A percentile compares a stretch with the other conserved stretches of the same genome.
These are phyloP conservation scores for Eugnorisma glareosa DNA, from an alignment of 2,888 invertebrate species.

Conservation along the genomic window DNA sequence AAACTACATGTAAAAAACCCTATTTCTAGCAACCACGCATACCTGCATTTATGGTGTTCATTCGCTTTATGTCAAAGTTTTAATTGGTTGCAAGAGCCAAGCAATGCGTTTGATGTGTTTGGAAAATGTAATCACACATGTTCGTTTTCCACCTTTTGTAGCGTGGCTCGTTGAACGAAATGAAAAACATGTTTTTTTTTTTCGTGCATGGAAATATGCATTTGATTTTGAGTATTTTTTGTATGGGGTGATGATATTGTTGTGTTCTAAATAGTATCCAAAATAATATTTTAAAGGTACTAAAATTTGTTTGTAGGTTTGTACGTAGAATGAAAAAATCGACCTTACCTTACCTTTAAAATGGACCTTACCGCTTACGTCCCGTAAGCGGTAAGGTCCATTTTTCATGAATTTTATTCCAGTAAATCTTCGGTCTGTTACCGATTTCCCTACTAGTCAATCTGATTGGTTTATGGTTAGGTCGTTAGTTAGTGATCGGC, in stretches of 20 bases:
- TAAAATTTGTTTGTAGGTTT: no score
- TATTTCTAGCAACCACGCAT: constrained; percentile 1
- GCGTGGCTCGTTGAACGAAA: constrained; percentile 12
- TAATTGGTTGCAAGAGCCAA: constrained; percentile 66
- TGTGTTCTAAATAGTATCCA: neutral
- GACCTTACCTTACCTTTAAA: no score
- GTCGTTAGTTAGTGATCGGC: constrained; percentile 9
- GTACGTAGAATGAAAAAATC: no score
- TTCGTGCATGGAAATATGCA: neutral
- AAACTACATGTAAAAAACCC: neutral
- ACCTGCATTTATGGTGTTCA: constrained; percentile 35
- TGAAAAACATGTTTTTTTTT: constrained; percentile 7
- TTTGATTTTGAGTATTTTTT: constrained; percentile 11
- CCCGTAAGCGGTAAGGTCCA: neutral
- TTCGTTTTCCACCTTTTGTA: constrained; percentile 35
- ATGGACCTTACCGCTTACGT: no score
- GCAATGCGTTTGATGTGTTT: constrained; percentile 71
- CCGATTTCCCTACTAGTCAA: neutral
- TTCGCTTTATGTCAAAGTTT: constrained; percentile 70
- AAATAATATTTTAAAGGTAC: no score
- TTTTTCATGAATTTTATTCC: neutral
- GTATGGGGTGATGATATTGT: neutral
- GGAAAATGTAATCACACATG: constrained; percentile 68
- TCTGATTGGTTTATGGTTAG: constrained; percentile 23
- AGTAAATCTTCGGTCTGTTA: neutral